A percentile compares a stretch with the other conserved stretches of the same genome.
phyloP scores from a whole-genome alignment of 1,140 invertebrate species.

The Eulimnadia texana region DNA sequence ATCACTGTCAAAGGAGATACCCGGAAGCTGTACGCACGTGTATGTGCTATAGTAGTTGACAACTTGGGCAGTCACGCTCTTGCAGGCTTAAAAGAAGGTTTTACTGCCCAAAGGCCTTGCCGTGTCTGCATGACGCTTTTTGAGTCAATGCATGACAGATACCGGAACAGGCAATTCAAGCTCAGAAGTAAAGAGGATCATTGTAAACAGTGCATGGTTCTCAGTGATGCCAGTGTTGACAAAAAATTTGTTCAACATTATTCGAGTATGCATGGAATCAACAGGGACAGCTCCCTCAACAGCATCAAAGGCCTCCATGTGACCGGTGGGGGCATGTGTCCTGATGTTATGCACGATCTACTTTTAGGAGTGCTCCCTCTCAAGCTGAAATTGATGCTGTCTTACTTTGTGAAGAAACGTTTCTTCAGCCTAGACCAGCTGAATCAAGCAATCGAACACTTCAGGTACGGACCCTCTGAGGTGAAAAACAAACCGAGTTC shows the following conservation, averaged over 20 bases:
- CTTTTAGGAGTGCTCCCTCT: conserved; percentile 13
- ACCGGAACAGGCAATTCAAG: neutral
- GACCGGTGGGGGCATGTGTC: neutral
- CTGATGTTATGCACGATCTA: conserved; percentile 14
- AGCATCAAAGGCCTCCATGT: conserved; percentile 9
- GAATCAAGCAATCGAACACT: conserved; percentile 5
- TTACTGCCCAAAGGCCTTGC: neutral
- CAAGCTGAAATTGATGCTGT: neutral
- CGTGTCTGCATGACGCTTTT: neutral
- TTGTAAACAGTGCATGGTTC: neutral
- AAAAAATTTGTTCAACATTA: neutral
- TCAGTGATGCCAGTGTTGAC: neutral
- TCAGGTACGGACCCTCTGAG: conserved; percentile 9
- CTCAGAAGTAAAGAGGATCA: neutral
- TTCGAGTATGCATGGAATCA: conserved; percentile 9
- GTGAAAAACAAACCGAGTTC: conserved; percentile 13
- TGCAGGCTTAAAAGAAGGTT: neutral
- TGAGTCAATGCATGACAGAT: neutral
- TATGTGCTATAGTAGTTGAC: neutral
- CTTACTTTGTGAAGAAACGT: conserved; percentile 5
- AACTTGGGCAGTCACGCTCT: neutral
- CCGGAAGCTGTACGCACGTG: neutral
- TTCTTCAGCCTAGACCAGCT: conserved; percentile 12
- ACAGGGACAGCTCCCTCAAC: conserved; percentile 4
- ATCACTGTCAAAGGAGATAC: neutral